These are phyloP conservation scores for Epinephelus lanceolatus DNA, from an alignment of 2,113 vertebrate genomes.

Conservation along the genomic window DNA sequence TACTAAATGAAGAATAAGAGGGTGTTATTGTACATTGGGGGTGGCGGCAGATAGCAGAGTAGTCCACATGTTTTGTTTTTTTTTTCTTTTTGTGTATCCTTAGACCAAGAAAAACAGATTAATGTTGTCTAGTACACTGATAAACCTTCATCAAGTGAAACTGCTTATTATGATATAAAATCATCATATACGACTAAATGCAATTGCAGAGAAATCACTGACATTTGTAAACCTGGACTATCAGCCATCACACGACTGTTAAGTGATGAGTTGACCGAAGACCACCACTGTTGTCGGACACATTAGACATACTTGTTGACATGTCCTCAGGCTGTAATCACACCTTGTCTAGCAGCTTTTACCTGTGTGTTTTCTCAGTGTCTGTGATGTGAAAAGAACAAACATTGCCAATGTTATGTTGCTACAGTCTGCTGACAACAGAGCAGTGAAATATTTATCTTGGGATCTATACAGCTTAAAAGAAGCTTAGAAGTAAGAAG, in stretches of 20 bases:
- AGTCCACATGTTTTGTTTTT: not conserved
- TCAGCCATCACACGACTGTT: not conserved
- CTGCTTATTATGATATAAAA: not conserved
- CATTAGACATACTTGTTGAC: not conserved
- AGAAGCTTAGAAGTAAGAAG: not conserved
- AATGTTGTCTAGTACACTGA: not conserved
- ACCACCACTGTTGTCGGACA: not conserved
- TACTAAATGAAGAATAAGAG: not conserved
- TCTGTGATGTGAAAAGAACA: slow-evolving; percentile 11
- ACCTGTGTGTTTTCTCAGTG: slow-evolving; percentile 15
- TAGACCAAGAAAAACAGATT: not conserved
- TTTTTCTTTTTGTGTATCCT: not conserved
- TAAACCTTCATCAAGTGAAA: not conserved
- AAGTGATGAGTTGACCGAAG: not conserved
- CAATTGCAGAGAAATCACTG: not conserved
- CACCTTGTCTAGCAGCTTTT: slow-evolving; percentile 28
- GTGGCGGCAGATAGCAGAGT: not conserved
- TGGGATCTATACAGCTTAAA: not conserved
- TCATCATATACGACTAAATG: not conserved
- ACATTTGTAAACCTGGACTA: not conserved
- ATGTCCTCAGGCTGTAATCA: not conserved
- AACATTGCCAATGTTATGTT: not conserved
- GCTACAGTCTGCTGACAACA: not conserved
- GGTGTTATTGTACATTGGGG: too few relatives aligned
- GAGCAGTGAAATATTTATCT: not conserved